Evolutionary conservation across 2,888 invertebrate species (phyloP), one percentile per base, ranked within the genome.

Genomic region (Epinotia ramella): DNA sequence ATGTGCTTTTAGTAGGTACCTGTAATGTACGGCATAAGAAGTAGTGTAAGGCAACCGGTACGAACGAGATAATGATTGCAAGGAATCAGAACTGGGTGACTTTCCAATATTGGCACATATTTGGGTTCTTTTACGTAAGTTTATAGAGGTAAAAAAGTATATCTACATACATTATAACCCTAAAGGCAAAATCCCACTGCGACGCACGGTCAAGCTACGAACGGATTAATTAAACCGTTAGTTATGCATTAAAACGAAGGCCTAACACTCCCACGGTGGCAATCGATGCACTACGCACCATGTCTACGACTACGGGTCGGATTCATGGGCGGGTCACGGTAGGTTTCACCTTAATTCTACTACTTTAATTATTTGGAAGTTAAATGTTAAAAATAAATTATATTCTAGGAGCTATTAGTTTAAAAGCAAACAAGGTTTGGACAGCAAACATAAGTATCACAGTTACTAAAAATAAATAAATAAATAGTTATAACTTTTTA

Each of bases 381-480:
- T 56, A 33, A 60, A 74, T 53, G n/a, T 65, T 53, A 24, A 65
- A 75, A 18, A 67, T 67, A 72, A 57, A 60, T 46, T 16, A 24
- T 57, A 67, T 57, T 53, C 24, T 60, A 73, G 16, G 28, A 59
- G 60, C 70, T 75, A 75, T 33, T 49, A 75, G 28, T 69, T 46
- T 64, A 69, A 71, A 71, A 60, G 70, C 65, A 65, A 75, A 70
- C 69, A 65, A 73, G 70, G 64, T 64, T 68, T 70, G 46, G 59
- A 76, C 62, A 79, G 76, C 81, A 80, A 87, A 88, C 84, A 11
- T 67, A 76, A 66, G 84, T 91, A 91, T 92, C 91, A 92, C 92
- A 92, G 92, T 85, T 85, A 87, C 84, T 87, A 88, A 83, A 86
- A 87, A 88, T 89, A 90, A 91, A 91, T 91, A 90, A 91, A 89